These are phyloP conservation scores for Tigriopus japonicus DNA, from an alignment of 1,140 invertebrate genomes.

Conservation along the genomic window DNA sequence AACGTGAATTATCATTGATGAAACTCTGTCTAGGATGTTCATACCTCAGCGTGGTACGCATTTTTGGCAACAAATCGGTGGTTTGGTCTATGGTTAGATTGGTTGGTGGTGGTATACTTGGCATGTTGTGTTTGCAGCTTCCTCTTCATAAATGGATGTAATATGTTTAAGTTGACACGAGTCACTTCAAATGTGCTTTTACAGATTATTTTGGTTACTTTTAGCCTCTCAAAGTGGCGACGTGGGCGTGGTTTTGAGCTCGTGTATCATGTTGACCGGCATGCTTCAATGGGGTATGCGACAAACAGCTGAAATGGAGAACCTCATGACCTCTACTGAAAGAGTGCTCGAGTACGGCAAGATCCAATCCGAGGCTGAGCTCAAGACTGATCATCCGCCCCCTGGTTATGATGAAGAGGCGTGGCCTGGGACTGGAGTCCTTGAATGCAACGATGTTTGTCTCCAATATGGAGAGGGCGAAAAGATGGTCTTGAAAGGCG, in stretches of 20 bases:
- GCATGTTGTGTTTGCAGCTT: conserved; percentile 49
- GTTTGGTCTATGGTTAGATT: conserved; percentile 61
- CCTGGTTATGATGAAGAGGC: not conserved
- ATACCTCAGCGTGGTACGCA: conserved; percentile 49
- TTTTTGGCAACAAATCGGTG: conserved; percentile 55
- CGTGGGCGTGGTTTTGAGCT: conserved; percentile 58
- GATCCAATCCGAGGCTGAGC: conserved; percentile 39
- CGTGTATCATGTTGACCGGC: conserved; percentile 50
- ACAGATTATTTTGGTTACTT: too few species aligned
- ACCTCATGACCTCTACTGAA: conserved; percentile 66
- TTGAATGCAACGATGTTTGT: conserved; percentile 1
- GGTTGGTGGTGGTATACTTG: conserved; percentile 49
- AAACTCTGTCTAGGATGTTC: conserved; percentile 37
- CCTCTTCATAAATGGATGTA: conserved; percentile 38
- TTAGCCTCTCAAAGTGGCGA: conserved; percentile 38
- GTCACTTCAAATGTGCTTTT: too few species aligned
- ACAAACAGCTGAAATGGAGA: conserved; percentile 46
- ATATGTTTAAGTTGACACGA: too few species aligned
- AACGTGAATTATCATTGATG: not conserved
- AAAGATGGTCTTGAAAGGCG: not conserved
- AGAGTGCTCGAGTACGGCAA: conserved; percentile 54
- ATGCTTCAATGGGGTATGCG: conserved; percentile 67
- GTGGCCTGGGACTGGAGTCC: not conserved
- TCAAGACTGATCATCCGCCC: conserved; percentile 19
- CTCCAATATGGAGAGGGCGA: conserved; percentile 6